A percentile compares a stretch with the other conserved stretches of the same genome.
These are phyloP conservation scores for Augochlora pura DNA, from an alignment of 1,140 invertebrate genomes.

Conservation along the genomic window DNA sequence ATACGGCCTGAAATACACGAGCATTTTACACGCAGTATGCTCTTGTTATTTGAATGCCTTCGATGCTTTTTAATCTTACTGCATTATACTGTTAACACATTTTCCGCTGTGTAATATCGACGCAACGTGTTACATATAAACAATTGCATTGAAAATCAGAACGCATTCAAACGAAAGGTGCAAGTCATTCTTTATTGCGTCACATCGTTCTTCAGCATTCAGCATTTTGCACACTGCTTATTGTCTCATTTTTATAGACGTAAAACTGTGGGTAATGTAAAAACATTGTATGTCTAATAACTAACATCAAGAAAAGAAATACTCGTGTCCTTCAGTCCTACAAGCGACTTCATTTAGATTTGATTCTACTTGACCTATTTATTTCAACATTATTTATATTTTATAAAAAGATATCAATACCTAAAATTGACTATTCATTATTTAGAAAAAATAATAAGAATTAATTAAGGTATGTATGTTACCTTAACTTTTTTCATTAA, in stretches of 20 bases:
- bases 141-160: neutral
- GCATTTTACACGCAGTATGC: neutral
- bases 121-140: too few species aligned
- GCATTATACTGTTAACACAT: too few species aligned
- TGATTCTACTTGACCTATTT: neutral
- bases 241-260: too few species aligned
- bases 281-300: too few species aligned
- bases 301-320: neutral
- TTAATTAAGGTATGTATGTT: conserved; percentile 14
- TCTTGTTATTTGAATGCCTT: too few species aligned
- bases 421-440: conserved; percentile 1
- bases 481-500: conserved; percentile 19
- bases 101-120: too few species aligned
- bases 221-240: too few species aligned
- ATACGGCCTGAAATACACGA: neutral
- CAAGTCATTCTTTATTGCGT: neutral
- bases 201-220: too few species aligned
- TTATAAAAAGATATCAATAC: neutral
- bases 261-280: too few species aligned
- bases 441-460: neutral
- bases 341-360: neutral
- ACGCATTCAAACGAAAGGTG: neutral
- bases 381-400: neutral
- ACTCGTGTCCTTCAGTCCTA: neutral
- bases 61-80: too few species aligned